Conservation (phyloP, 1,140 invertebrate genomes). For the Nylanderia fulva region DNA sequence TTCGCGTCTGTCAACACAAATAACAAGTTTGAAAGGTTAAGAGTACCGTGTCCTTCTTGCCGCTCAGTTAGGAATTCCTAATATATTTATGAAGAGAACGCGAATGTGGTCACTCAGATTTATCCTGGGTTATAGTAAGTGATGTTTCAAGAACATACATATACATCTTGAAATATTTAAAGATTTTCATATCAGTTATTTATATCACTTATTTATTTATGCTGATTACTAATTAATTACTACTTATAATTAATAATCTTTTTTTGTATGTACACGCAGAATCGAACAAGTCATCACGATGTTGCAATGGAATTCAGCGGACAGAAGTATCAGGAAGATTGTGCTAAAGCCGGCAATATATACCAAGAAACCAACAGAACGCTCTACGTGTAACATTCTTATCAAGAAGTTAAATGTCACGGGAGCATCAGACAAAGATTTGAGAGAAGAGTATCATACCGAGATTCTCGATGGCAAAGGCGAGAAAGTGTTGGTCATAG, state of each 20-base stretch:
- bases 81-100: neutral
- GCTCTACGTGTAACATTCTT: constrained; percentile 74
- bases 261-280: neutral
- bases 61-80: neutral
- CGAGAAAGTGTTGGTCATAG: constrained; percentile 74
- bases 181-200: neutral
- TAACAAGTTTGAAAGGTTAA: too few relatives aligned
- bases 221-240: neutral
- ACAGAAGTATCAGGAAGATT: constrained; percentile 78
- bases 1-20: too few relatives aligned
- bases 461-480: constrained; percentile 69
- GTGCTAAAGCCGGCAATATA: constrained; percentile 73
- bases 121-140: neutral
- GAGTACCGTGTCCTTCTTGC: neutral
- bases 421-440: constrained; percentile 50
- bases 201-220: neutral
- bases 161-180: neutral
- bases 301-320: constrained; percentile 75
- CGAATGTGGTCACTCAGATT: neutral
- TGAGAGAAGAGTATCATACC: constrained; percentile 68
- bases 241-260: neutral
- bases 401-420: constrained; percentile 74
- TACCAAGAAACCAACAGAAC: constrained; percentile 78
- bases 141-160: neutral
- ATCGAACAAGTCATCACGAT: constrained; percentile 27